Evolutionary conservation across 2,888 invertebrate species (phyloP).

Genomic region (Lasioglossum marginatum): DNA sequence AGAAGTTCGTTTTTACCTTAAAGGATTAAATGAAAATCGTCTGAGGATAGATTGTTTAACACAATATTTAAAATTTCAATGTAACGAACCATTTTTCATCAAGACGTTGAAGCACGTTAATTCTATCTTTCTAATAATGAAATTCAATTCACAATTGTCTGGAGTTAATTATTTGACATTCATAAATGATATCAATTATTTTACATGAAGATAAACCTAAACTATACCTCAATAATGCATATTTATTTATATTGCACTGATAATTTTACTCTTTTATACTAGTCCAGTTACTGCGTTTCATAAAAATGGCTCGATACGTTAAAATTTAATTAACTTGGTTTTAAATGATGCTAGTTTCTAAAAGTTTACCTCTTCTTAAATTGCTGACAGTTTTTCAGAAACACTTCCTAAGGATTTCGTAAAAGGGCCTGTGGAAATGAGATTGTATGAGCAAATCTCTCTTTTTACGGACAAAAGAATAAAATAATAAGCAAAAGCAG

Average conservation of each 20-base stretch:
- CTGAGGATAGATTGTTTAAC: background rate
- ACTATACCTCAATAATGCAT: background rate
- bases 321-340: background rate
- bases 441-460: background rate
- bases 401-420: background rate
- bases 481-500: background rate
- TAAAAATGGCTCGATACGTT: background rate
- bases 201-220: background rate
- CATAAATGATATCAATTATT: background rate
- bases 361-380: background rate
- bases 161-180: background rate
- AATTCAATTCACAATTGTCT: background rate
- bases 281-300: no score
- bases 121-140: background rate
- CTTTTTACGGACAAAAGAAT: background rate
- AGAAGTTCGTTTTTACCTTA: conserved; percentile 20
- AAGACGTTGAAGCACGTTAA: background rate
- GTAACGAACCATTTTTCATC: background rate
- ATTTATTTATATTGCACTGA: background rate
- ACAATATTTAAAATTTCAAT: background rate
- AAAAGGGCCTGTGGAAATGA: background rate
- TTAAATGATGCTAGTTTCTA: background rate
- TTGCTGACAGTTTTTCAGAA: background rate
- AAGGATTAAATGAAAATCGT: conserved; percentile 8
- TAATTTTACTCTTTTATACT: background rate